Conservation (phyloP, 2,888 invertebrate species). For the Lepidocyrtoides sp. region DNA sequence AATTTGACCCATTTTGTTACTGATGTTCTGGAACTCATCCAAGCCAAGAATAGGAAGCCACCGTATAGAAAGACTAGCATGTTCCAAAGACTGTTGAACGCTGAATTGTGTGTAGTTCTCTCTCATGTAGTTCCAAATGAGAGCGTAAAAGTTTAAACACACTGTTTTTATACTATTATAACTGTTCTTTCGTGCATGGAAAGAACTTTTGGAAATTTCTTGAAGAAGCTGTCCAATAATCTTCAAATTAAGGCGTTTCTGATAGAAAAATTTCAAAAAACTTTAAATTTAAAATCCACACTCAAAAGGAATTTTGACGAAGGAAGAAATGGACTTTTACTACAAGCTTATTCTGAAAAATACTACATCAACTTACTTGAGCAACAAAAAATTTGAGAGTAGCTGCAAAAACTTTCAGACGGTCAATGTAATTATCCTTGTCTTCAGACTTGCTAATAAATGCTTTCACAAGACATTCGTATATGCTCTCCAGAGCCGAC, state of each 20-base stretch:
- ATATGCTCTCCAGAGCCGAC: background rate
- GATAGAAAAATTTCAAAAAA: background rate
- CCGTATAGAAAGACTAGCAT: conserved; percentile 61
- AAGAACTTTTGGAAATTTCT: conserved; percentile 65
- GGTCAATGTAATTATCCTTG: conserved; percentile 48
- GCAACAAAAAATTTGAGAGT: conserved; percentile 57
- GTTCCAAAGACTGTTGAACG: conserved; percentile 27
- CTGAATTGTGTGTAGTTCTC: conserved; percentile 43
- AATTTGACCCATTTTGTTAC: conserved; percentile 56
- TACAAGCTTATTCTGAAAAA: background rate
- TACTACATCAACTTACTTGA: conserved; percentile 11
- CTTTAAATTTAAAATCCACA: background rate
- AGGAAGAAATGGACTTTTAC: no score
- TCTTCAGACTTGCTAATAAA: conserved; percentile 48
- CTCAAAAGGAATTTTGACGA: no score
- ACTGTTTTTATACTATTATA: conserved; percentile 19
- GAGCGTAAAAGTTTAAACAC: conserved; percentile 67
- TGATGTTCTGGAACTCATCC: conserved; percentile 70
- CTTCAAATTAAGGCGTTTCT: conserved; percentile 57
- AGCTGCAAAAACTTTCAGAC: conserved; percentile 63
- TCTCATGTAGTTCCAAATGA: conserved; percentile 71
- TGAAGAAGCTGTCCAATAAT: conserved; percentile 64
- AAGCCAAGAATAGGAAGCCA: conserved; percentile 65
- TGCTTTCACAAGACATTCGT: conserved; percentile 12
- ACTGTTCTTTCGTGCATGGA: conserved; percentile 36